Evolutionary conservation across 2,888 invertebrate genomes (phyloP).

Genomic region (Andrena fulva): DNA sequence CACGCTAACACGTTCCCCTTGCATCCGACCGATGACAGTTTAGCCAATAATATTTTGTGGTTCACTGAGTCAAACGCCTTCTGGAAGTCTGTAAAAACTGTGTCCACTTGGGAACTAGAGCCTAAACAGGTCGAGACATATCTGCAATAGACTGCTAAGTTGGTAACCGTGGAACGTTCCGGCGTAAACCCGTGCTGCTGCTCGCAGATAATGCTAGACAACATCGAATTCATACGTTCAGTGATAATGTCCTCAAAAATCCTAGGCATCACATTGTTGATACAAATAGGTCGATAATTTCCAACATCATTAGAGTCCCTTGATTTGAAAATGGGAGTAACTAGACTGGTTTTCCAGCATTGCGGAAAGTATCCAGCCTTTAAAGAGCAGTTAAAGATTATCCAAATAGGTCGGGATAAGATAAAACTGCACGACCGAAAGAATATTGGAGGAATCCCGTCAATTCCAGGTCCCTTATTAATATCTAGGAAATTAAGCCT

Average conservation of each 20-base stretch:
- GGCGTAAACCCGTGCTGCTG: too few relatives aligned
- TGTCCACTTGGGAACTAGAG: too few relatives aligned
- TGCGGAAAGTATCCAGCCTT: neutral
- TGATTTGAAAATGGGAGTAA: neutral
- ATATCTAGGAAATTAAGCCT: neutral
- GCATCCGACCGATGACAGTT: too few relatives aligned
- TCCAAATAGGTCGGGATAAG: neutral
- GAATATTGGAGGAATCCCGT: neutral
- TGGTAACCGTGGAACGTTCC: too few relatives aligned
- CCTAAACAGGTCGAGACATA: too few relatives aligned
- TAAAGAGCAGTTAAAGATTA: neutral
- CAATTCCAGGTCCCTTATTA: neutral
- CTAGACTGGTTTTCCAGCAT: neutral
- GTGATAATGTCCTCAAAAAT: neutral
- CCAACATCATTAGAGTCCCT: neutral
- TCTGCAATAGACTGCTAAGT: too few relatives aligned
- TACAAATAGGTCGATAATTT: neutral
- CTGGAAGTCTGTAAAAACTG: too few relatives aligned
- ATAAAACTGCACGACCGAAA: neutral
- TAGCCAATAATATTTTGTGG: too few relatives aligned
- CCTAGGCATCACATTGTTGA: neutral
- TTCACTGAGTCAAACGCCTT: too few relatives aligned
- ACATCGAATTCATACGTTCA: neutral
- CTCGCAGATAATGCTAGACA: neutral
- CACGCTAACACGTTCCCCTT: too few relatives aligned